Evolutionary conservation across 2,797 vertebrate genomes (phyloP).

Genomic region (Semaprochilodus insignis): DNA sequence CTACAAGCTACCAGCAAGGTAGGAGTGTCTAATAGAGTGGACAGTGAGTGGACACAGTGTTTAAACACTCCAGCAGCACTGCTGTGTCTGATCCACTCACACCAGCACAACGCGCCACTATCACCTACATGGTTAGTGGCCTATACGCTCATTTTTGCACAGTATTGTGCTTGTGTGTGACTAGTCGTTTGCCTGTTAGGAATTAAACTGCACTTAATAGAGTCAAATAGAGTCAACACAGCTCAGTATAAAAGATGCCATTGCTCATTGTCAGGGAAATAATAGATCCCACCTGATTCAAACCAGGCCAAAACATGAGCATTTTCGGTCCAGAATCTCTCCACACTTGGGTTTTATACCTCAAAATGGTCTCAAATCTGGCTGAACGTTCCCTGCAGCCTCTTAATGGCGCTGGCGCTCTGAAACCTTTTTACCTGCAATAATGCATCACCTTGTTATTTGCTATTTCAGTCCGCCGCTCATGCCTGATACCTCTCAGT

Average conservation of each 20-base stretch:
- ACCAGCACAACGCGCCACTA: too few relatives aligned
- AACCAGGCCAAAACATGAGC: not conserved
- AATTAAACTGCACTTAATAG: too few relatives aligned
- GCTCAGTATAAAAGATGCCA: not conserved
- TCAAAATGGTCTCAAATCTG: not conserved
- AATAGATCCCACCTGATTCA: not conserved
- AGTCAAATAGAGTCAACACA: too few relatives aligned
- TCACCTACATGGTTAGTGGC: too few relatives aligned
- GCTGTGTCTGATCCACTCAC: too few relatives aligned
- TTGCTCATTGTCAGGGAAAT: not conserved
- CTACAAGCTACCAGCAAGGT: too few relatives aligned
- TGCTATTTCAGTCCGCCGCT: slow-evolving; percentile 24
- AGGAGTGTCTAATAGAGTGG: too few relatives aligned
- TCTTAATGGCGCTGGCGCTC: not conserved
- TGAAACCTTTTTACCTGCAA: not conserved
- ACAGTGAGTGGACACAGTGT: too few relatives aligned
- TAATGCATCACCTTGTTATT: slow-evolving; percentile 39
- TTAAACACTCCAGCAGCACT: too few relatives aligned
- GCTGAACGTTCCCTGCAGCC: slow-evolving; percentile 7
- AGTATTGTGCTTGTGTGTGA: too few relatives aligned
- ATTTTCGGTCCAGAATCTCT: not conserved
- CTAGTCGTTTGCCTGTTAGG: too few relatives aligned
- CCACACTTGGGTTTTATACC: not conserved
- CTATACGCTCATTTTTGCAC: too few relatives aligned
- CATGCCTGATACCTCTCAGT: slow-evolving; percentile 27